Percentiles rank a stretch among this genome's conserved stretches.
Evolutionary conservation across 2,113 vertebrate species (phyloP).

Genomic region (Nibea coibor): DNA sequence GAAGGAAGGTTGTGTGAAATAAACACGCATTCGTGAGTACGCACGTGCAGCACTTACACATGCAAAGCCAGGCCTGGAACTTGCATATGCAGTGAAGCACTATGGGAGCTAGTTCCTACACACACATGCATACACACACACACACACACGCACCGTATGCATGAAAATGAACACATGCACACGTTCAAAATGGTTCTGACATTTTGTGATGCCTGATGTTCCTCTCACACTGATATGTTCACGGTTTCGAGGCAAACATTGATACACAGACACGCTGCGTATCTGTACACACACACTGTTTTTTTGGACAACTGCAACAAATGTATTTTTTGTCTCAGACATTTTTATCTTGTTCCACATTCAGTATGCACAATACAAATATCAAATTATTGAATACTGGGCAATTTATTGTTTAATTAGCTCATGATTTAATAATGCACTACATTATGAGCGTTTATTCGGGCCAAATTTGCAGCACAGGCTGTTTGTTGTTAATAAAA

Average conservation of each 20-base stretch:
- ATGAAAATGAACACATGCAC: not conserved
- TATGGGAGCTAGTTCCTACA: not conserved
- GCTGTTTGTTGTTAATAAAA: not conserved
- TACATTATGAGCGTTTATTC: not conserved
- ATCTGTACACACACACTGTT: not conserved
- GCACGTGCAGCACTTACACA: slow-evolving; percentile 8
- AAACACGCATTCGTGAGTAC: slow-evolving; percentile 53
- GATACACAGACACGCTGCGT: not conserved
- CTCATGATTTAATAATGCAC: not conserved
- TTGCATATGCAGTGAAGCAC: not conserved
- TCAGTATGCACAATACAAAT: not conserved
- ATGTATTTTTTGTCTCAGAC: not conserved
- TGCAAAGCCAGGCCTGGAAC: slow-evolving; percentile 13
- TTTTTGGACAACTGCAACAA: not conserved
- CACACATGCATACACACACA: not conserved
- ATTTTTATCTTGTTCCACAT: not conserved
- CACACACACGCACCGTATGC: not conserved
- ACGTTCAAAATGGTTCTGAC: not conserved
- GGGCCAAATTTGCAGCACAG: not conserved
- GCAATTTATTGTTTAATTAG: not conserved
- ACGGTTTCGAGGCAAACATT: not conserved
- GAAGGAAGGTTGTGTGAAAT: slow-evolving; percentile 43
- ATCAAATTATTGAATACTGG: not conserved
- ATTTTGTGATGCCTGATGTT: slow-evolving; percentile 17
- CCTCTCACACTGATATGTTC: slow-evolving; percentile 11